Evolutionary conservation across 92 coral and sea anemone species (phyloP).

Genomic region (Muricea muricata): DNA sequence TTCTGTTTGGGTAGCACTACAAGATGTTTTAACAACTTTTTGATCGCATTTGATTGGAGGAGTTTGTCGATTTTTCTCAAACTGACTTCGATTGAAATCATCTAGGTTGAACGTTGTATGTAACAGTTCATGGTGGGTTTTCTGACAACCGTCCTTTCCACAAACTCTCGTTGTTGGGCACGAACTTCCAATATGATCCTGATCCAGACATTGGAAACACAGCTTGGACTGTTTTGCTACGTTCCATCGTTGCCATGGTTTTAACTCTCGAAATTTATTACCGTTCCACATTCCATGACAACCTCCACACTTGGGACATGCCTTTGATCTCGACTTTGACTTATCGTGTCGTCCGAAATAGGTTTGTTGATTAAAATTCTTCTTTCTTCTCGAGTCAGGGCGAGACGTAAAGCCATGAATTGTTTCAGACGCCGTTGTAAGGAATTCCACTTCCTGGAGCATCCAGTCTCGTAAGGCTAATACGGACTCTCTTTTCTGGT

Average conservation of each 20-base stretch:
- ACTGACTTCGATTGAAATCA: not conserved
- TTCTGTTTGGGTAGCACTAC: not conserved
- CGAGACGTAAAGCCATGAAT: not conserved
- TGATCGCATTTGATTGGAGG: not conserved
- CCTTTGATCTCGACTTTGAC: too few relatives aligned
- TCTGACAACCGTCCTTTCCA: not conserved
- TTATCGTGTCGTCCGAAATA: not conserved
- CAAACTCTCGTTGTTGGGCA: not conserved
- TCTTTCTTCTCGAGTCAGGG: not conserved
- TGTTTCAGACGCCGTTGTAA: not conserved
- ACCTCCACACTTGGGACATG: not conserved
- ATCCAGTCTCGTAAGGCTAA: not conserved
- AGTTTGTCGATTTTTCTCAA: not conserved
- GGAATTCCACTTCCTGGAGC: not conserved
- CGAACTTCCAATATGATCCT: not conserved
- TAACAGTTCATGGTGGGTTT: not conserved
- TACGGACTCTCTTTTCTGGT: not conserved
- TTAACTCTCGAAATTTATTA: not conserved
- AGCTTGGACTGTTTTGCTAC: constrained; percentile 17
- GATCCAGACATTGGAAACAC: constrained; percentile 8
- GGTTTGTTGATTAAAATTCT: not conserved
- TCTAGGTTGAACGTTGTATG: not conserved
- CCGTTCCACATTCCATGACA: too few relatives aligned
- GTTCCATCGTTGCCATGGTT: not conserved
- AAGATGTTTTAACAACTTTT: not conserved